A percentile compares a stretch with the other conserved stretches of the same genome.
Evolutionary conservation across 2,888 invertebrate species (phyloP).

Genomic region (Tetragonula carbonaria): DNA sequence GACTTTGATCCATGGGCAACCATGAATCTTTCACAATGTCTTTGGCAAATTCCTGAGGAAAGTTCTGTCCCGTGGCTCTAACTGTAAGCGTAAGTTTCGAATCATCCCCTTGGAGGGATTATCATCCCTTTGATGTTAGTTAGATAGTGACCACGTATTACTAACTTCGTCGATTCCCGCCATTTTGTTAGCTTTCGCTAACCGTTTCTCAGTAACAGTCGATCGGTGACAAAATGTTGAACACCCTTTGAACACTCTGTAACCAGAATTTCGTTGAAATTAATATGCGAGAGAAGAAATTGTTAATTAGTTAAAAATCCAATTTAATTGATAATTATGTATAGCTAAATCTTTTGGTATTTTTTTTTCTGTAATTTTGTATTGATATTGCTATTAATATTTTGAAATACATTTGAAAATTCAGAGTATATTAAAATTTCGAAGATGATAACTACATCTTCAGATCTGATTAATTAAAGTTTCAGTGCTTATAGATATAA

Average conservation of each 20-base stretch:
- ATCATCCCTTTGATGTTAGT: constrained; percentile 55
- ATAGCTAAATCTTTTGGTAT: too few relatives aligned
- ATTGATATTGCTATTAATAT: too few relatives aligned
- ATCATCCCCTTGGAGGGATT: constrained; percentile 62
- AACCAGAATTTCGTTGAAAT: too few relatives aligned
- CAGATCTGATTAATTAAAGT: too few relatives aligned
- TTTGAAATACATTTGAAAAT: too few relatives aligned
- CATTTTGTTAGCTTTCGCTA: neutral
- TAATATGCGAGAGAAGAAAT: too few relatives aligned
- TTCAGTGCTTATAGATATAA: too few relatives aligned
- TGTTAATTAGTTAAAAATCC: too few relatives aligned
- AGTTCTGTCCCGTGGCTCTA: constrained; percentile 30
- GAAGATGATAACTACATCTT: too few relatives aligned
- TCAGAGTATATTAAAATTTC: too few relatives aligned
- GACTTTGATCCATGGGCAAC: constrained; percentile 40
- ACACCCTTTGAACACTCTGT: neutral
- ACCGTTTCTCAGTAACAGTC: neutral
- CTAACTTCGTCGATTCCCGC: constrained; percentile 24
- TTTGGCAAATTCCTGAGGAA: constrained; percentile 54
- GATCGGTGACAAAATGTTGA: neutral
- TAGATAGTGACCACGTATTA: constrained; percentile 17
- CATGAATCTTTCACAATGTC: constrained; percentile 64
- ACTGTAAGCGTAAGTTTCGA: constrained; percentile 55
- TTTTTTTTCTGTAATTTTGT: too few relatives aligned
- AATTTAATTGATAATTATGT: too few relatives aligned